These are phyloP conservation scores for Pterocles gutturalis DNA, from an alignment of 2,113 vertebrate genomes.

Conservation along the genomic window DNA sequence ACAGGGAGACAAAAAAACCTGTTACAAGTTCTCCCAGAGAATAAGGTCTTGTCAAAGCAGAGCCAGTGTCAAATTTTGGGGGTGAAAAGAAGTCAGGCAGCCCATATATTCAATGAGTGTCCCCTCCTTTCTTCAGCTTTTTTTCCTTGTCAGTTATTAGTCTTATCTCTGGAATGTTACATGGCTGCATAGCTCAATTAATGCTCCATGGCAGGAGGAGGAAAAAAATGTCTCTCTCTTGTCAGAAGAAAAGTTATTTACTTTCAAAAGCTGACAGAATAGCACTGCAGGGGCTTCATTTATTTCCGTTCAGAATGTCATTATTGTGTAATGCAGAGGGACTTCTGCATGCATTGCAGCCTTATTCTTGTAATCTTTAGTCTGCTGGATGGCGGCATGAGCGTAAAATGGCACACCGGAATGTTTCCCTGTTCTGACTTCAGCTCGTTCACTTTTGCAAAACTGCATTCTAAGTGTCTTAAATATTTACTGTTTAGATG, in stretches of 20 bases:
- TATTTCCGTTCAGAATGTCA: conserved; percentile 80
- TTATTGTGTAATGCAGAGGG: conserved; percentile 78
- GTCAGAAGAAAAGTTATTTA: conserved; percentile 85
- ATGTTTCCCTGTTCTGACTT: background rate
- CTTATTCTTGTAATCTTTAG: conserved; percentile 45
- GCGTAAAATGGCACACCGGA: background rate
- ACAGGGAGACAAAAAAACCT: background rate
- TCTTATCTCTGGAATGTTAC: conserved; percentile 59
- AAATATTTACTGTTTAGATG: background rate
- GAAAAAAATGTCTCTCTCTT: conserved; percentile 77
- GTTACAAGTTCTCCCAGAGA: background rate
- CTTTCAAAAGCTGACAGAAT: conserved; percentile 85
- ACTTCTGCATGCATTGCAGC: conserved; percentile 58
- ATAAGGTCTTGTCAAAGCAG: background rate
- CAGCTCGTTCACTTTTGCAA: background rate
- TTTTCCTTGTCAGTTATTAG: conserved; percentile 27
- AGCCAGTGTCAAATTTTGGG: background rate
- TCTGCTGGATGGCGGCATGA: background rate
- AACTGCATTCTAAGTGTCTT: background rate
- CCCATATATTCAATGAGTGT: background rate
- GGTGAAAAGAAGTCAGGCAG: background rate
- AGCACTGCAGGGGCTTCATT: conserved; percentile 84
- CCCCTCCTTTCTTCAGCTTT: background rate
- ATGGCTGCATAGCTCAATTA: conserved; percentile 80
- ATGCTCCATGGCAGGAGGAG: conserved; percentile 78